Base-by-base conservation (phyloP, 2,888 invertebrate species). In the Tromatobia lineatoria region DNA sequence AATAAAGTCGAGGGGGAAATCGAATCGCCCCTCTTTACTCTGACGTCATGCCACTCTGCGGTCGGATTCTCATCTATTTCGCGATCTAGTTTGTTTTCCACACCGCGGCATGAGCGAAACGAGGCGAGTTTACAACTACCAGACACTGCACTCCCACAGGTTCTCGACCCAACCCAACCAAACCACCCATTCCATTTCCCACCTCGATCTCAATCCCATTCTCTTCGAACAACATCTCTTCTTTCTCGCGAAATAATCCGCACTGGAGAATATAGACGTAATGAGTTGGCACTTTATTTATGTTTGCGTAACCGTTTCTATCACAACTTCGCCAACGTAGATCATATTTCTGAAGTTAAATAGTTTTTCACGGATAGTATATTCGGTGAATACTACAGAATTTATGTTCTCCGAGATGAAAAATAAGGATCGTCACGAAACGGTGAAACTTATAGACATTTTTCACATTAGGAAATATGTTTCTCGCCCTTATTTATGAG, bases 11-110 rank as follows among this genome's bases (percentile, higher is more conserved):
- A 47, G 47, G n/a, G 47, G 45, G n/a, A n/a, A 67, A 67, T 67
- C 67, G 67, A 45, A 67, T 47, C n/a, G 23, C 25, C 42, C 15
- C 13, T 25, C 6, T 25, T 18, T 13, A 3, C 11, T 18, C n/a
- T 6, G 45, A 20, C 20, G 45, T 66, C 66, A 18, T 42, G 66
- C 45, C 23, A n/a, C 10, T 15, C 52, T 50, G 64, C 61, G 47
- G 42, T 50, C 29, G 52, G 50, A 80, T 74, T 80, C 74, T 80
- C 80, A 74, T 80, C 69, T 67, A 59, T 67, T 80, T 74, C 69
- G 54, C 61, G 59, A 74, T 45, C 45, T 52, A 79, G 66, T 66
- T 79, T 71, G 78, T 78, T 78, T 71, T 71, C 52, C 42, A 25
- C 52, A 29, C 79, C 29, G 38, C 70, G 45, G 29, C 59, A 20